These are phyloP conservation scores for Pandemis cinnamomeana DNA, from an alignment of 2,888 invertebrate genomes.

Conservation along the genomic window DNA sequence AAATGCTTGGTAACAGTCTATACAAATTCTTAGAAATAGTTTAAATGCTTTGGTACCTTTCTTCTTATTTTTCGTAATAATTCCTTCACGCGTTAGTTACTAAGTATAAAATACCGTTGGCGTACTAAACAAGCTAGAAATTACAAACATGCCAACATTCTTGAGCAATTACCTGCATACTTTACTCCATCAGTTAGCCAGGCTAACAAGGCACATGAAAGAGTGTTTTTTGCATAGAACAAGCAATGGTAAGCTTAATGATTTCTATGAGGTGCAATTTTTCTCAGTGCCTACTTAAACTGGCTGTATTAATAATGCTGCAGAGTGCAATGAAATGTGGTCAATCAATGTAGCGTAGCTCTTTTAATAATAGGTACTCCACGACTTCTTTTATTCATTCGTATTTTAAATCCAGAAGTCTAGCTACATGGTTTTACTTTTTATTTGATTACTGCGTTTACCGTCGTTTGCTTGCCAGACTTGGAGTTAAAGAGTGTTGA, in stretches of 20 bases:
- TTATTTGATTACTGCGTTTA: not conserved
- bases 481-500: no score
- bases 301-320: not conserved
- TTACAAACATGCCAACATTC: slow-evolving; percentile 37
- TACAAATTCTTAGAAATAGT: no score
- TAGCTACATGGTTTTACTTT: not conserved
- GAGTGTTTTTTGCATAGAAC: slow-evolving; percentile 7
- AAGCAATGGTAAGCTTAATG: not conserved
- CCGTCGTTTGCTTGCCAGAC: no score
- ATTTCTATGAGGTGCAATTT: slow-evolving; percentile 11
- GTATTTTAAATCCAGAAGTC: not conserved
- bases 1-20: no score
- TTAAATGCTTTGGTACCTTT: no score
- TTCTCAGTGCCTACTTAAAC: slow-evolving; percentile 11
- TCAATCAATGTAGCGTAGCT: slow-evolving; percentile 27
- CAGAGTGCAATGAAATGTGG: slow-evolving; percentile 14
- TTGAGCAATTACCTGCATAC: slow-evolving; percentile 36
- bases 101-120: slow-evolving; percentile 5
- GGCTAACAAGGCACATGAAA: slow-evolving; percentile 29
- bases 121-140: slow-evolving; percentile 33
- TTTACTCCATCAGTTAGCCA: slow-evolving; percentile 21
- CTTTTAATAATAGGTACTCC: not conserved
- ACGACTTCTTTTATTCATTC: not conserved
- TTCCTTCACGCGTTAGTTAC: not conserved
- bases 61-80: not conserved